These are phyloP conservation scores for Nudaria mundana DNA, from an alignment of 2,888 invertebrate species.

Conservation along the genomic window DNA sequence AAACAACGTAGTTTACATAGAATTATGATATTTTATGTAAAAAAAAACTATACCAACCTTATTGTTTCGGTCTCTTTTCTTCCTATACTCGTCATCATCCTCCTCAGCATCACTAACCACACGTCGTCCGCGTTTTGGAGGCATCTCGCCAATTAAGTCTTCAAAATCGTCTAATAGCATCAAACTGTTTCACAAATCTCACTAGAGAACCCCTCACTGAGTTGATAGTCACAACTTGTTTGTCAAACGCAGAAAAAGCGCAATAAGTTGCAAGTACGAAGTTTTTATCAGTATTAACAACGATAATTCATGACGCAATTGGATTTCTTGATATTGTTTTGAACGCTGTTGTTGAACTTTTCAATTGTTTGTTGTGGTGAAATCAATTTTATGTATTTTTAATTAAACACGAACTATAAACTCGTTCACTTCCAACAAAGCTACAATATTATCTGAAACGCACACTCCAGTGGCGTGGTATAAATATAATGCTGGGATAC, in stretches of 20 bases:
- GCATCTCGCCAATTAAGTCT: constrained; percentile 54
- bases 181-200: constrained; percentile 40
- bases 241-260: constrained; percentile 5
- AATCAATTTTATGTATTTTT: too few relatives aligned
- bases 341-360: too few relatives aligned
- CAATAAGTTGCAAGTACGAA: constrained; percentile 1
- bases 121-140: constrained; percentile 64
- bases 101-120: constrained; percentile 83
- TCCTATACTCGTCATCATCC: constrained; percentile 87
- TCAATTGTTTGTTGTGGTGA: too few relatives aligned
- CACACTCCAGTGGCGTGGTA: constrained; percentile 17
- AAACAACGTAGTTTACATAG: too few relatives aligned
- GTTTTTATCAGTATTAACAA: constrained; percentile 10
- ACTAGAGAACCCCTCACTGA: constrained; percentile 15
- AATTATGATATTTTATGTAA: too few relatives aligned
- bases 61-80: constrained; percentile 89
- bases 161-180: constrained; percentile 61
- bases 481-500: constrained; percentile 9
- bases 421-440: background rate
- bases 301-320: constrained; percentile 28
- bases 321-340: too few relatives aligned
- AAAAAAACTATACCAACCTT: constrained; percentile 69
- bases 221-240: constrained; percentile 5
- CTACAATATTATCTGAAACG: constrained; percentile 10
- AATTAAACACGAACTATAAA: constrained; percentile 2